Conservation (phyloP, 2,797 vertebrate species). For the Philypnodon macrostomus region DNA sequence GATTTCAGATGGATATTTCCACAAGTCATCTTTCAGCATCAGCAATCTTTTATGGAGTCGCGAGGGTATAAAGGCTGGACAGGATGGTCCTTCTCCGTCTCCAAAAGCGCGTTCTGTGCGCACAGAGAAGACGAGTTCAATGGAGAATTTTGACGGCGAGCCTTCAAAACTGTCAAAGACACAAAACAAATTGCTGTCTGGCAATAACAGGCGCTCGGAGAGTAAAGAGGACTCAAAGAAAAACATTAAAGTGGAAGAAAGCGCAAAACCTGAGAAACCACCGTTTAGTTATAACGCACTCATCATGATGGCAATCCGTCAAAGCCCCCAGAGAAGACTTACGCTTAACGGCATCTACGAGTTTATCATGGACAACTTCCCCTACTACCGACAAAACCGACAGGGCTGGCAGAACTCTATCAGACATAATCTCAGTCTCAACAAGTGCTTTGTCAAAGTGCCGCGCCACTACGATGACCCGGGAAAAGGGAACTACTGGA, state of each 20-base stretch:
- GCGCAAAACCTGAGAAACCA: constrained; percentile 70
- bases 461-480: constrained; percentile 82
- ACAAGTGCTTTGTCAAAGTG: constrained; percentile 82
- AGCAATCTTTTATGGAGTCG: constrained; percentile 73
- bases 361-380: constrained; percentile 81
- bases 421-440: constrained; percentile 83
- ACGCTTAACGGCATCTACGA: constrained; percentile 82
- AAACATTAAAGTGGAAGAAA: constrained; percentile 27
- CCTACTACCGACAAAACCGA: constrained; percentile 79
- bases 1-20: constrained; percentile 54
- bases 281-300: constrained; percentile 84
- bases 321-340: constrained; percentile 74
- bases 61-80: constrained; percentile 49
- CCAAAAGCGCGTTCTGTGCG: constrained; percentile 32
- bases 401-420: constrained; percentile 85
- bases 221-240: constrained; percentile 29
- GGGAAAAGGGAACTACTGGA: constrained; percentile 84
- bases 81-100: constrained; percentile 20
- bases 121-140: constrained; percentile 14
- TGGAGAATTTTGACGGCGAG: constrained; percentile 27
- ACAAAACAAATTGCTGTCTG: constrained; percentile 7
- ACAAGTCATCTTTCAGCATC: constrained; percentile 81
- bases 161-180: constrained; percentile 7
- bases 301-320: constrained; percentile 85
- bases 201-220: constrained; percentile 17